Evolutionary conservation across 2,797 vertebrate genomes (phyloP), one percentile per base, ranked within the genome.

Genomic region (Peromyscus attwateri): DNA sequence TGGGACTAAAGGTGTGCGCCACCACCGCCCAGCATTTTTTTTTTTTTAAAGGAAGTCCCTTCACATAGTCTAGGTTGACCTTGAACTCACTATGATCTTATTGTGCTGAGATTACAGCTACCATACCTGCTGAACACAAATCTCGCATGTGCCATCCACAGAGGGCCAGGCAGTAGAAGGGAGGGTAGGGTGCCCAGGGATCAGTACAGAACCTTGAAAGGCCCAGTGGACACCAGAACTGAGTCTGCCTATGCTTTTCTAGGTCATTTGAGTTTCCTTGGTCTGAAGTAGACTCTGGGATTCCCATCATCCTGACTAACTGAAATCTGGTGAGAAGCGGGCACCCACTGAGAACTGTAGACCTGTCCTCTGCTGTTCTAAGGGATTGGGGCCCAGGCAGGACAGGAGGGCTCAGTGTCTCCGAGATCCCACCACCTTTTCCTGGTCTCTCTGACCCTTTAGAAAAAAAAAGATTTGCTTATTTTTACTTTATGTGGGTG

Each of bases 291-390:
- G 60, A n/a, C 0, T 62, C 52, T 29, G 8, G n/a, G 31, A 12
- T 55, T 77, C 19, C 27, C 21, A 19, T 16, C 43, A 12, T 40
- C 64, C 0, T 27, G 49, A 37, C 71, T 21, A 31, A 0, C 11
- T 75, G 80, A 57, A 3, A 1, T 40, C 76, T 49, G n/a, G 60
- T 80, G 64, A 46, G 62, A 77, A 37, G 25, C 2, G 5, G 49
- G 19, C 1, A 19, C 37, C 27, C 7, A 0, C 1, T 29, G 10
- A 37, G 1, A 76, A 40, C n/a, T n/a, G 23, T 2, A 31, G 43
- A 31, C 16, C 66, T 66, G 43, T 60, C n/a, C 19, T 55, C 46
- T 1, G 0, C 4, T 2, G 25, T 64, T 4, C 55, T n/a, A 10
- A 84, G 60, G 57, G 57, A 29, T 19, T 83, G 81, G 80, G 81